These are phyloP conservation scores for Lutjanus argentimaculatus DNA, from an alignment of 2,797 vertebrate species.

Conservation along the genomic window DNA sequence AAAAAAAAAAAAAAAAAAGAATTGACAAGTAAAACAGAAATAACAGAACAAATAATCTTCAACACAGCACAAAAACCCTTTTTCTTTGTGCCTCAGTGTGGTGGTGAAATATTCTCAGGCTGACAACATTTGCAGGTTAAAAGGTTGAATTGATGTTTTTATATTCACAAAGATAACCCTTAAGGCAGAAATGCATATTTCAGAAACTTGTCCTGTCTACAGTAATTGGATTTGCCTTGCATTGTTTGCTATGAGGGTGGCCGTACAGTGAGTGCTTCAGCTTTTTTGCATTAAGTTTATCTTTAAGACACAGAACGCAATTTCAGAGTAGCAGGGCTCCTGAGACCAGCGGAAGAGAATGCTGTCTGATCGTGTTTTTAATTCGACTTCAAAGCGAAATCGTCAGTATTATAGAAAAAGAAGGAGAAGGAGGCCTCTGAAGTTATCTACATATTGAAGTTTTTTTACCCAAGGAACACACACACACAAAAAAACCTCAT, in stretches of 20 bases:
- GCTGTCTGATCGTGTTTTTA: constrained; percentile 78
- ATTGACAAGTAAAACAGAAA: constrained; percentile 69
- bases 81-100: constrained; percentile 50
- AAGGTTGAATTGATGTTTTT: constrained; percentile 79
- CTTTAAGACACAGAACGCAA: constrained; percentile 82
- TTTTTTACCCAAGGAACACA: constrained; percentile 56
- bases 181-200: constrained; percentile 81
- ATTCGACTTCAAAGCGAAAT: constrained; percentile 77
- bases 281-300: constrained; percentile 82
- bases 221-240: constrained; percentile 82
- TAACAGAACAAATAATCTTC: constrained; percentile 71
- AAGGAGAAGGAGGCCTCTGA: constrained; percentile 25
- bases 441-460: constrained; percentile 72
- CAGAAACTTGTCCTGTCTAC: constrained; percentile 78
- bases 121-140: constrained; percentile 77
- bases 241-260: constrained; percentile 81
- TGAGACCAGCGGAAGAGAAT: constrained; percentile 73
- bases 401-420: constrained; percentile 57
- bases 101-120: constrained; percentile 63
- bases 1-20: constrained; percentile 35
- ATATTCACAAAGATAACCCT: constrained; percentile 82
- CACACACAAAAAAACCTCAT: constrained; percentile 30
- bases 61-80: constrained; percentile 58
- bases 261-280: constrained; percentile 68
- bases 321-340: constrained; percentile 76